Base-by-base conservation (phyloP, 2,797 vertebrate species). In the Gallinago solitaria region DNA sequence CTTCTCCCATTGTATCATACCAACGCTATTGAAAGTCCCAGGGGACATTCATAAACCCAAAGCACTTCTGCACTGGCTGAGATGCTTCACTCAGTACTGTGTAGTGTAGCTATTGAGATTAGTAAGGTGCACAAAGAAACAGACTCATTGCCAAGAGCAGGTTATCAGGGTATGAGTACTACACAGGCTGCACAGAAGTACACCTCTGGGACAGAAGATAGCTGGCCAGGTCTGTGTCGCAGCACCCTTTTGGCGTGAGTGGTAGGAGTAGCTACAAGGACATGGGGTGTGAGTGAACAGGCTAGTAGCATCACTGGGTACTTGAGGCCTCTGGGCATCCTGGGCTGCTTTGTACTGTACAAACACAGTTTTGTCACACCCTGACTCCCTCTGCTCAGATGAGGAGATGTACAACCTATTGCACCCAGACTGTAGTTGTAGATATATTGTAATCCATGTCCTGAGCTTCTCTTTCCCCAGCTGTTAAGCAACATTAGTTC, bases 1-100 rank as follows among this genome's bases (percentile, higher is more conserved):
- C 12, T 48, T 35, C 27, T 18, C 13, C 5, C 23, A 5, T 19
- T 4, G 1, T 43, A 48, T 54, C 0, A 0, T 30, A 37, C 3
- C 33, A 43, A 33, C 7, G 10, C 12, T n/a, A 33, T 10, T 76
- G 45, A 45, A 90, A 68, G 20, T 45, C 30, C 9, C n/a, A 39
- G 10, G 9, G 12, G 18, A 32, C 30, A 41, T 69, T 69, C 30
- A 50, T 11, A 67, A 64, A 33, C 14, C 18, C 41, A 73, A 68
- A 15, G 32, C 6, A 13, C 30, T 61, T 76, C 70, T 47, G 24
- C 23, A 54, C 16, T 1, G 0, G n/a, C 7, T 1, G 2, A 89
- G 30, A 30, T 33, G 24, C 15, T 77, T 75, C 53, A 28, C 20
- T 41, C 33, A 50, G 24, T 33, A 35, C 9, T 21, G 11, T 33